A percentile compares a stretch with the other conserved stretches of the same genome.
Evolutionary conservation across 2,797 vertebrate genomes (phyloP).

Genomic region (Sebastes jordani): DNA sequence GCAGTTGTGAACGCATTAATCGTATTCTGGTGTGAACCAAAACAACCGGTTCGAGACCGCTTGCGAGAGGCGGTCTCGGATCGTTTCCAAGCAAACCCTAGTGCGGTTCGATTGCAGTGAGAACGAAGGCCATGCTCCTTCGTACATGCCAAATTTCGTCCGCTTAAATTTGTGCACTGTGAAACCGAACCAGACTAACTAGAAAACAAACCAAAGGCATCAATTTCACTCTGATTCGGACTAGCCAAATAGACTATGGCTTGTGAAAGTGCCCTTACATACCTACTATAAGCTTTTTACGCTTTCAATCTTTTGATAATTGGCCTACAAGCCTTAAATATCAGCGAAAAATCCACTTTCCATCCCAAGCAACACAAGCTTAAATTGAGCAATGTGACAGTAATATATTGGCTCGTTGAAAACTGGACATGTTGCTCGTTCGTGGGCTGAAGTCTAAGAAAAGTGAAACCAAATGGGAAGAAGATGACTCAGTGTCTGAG

Average conservation of each 20-base stretch:
- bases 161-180: no score
- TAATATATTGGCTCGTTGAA: not conserved
- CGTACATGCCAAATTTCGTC: no score
- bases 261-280: not conserved
- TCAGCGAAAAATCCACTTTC: not conserved
- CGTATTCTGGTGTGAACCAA: rapidly evolving
- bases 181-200: no score
- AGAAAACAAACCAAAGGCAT: no score
- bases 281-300: not conserved
- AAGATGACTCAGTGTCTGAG: slow-evolving; percentile 11
- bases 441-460: slow-evolving; percentile 5
- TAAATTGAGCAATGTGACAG: not conserved
- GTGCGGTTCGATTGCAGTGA: no score
- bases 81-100: no score
- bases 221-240: no score
- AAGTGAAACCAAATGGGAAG: slow-evolving; percentile 33
- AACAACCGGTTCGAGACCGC: rapidly evolving
- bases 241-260: no score
- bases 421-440: slow-evolving; percentile 15
- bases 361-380: not conserved
- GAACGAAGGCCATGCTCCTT: not conserved
- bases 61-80: no score
- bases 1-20: no score
- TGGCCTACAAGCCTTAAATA: not conserved
- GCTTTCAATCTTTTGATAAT: not conserved